Conservation (phyloP, 1,140 invertebrate species). For the Bombus terrestris region DNA sequence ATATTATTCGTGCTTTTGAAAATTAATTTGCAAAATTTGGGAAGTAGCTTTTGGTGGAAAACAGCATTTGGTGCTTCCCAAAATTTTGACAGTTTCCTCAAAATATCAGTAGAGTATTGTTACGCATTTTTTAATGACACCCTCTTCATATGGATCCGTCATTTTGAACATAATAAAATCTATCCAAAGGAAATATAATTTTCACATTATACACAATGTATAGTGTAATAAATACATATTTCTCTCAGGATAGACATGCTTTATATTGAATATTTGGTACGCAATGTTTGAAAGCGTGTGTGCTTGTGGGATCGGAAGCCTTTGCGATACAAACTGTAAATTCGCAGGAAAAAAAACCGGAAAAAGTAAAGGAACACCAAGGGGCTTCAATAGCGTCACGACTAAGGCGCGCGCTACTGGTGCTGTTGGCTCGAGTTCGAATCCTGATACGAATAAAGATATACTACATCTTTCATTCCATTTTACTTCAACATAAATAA, state of each 20-base stretch:
- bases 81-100: no score
- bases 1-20: no score
- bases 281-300: neutral
- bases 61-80: no score
- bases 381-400: slow-evolving; percentile 26
- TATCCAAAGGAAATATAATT: neutral
- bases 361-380: slow-evolving; percentile 29
- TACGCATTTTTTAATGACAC: no score
- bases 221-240: neutral
- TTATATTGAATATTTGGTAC: neutral
- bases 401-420: neutral
- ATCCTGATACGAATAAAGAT: neutral
- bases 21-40: no score
- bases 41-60: no score
- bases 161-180: no score
- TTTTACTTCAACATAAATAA: neutral
- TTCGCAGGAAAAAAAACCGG: slow-evolving; percentile 1
- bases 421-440: neutral
- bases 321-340: slow-evolving; percentile 5
- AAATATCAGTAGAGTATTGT: no score
- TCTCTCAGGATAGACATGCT: neutral
- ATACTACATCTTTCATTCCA: neutral
- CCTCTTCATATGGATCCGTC: no score
- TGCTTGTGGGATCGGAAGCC: slow-evolving; percentile 7
- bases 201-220: neutral